These are phyloP conservation scores for Aldrovandia affinis DNA, from an alignment of 2,797 vertebrate genomes.

Conservation along the genomic window DNA sequence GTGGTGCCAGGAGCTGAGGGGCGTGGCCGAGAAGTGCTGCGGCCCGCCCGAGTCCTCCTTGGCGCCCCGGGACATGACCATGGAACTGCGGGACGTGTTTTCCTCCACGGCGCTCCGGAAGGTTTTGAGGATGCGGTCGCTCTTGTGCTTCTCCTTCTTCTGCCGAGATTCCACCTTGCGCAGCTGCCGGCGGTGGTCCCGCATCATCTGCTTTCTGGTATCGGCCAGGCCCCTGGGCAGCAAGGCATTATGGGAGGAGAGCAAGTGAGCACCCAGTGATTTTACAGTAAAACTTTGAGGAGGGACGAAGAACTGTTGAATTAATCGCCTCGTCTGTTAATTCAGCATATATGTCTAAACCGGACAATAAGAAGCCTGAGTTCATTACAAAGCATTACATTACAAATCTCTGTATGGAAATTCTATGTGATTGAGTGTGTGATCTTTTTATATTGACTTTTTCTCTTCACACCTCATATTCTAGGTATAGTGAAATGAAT, in stretches of 20 bases:
- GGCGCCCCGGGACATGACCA: conserved; percentile 72
- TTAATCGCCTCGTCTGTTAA: too few species aligned
- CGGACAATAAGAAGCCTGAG: background rate
- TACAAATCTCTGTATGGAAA: background rate
- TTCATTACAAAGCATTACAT: background rate
- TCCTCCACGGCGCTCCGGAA: conserved; percentile 79
- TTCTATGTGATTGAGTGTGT: too few species aligned
- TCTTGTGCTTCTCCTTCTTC: conserved; percentile 83
- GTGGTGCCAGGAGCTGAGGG: conserved; percentile 80
- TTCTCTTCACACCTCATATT: background rate
- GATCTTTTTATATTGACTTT: background rate
- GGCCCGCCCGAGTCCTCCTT: conserved; percentile 71
- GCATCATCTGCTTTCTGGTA: conserved; percentile 83
- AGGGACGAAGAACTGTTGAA: too few species aligned
- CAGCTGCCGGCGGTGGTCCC: conserved; percentile 75
- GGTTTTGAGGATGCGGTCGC: conserved; percentile 81
- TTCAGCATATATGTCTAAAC: background rate
- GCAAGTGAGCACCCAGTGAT: too few species aligned
- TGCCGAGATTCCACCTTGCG: conserved; percentile 78
- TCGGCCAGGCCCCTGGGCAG: conserved; percentile 77
- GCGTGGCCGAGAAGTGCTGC: conserved; percentile 75
- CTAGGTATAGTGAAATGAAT: background rate
- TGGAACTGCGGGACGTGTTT: conserved; percentile 73
- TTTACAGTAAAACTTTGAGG: too few species aligned
- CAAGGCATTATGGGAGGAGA: conserved; percentile 25